Percentiles rank a stretch among this genome's conserved stretches.
Conservation (phyloP, 2,113 vertebrate species). For the Heteronetta atricapilla region DNA sequence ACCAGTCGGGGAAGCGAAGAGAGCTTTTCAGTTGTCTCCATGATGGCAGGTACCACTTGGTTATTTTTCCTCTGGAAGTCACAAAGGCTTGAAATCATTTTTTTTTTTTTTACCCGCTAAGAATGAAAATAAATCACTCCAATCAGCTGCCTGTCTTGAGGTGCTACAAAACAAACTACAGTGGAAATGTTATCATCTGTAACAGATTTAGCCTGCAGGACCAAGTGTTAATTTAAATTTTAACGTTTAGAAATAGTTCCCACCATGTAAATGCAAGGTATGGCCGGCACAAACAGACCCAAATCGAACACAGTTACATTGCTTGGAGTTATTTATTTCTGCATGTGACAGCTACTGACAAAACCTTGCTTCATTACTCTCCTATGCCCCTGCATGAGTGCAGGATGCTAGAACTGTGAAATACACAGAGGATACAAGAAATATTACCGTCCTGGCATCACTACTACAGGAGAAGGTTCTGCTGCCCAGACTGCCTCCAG, state of each 20-base stretch:
- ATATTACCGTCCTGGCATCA: not conserved
- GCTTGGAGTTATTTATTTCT: constrained; percentile 26
- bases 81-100: not conserved
- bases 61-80: not conserved
- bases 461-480: not conserved
- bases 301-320: not conserved
- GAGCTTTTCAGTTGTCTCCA: not conserved
- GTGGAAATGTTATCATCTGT: constrained; percentile 31
- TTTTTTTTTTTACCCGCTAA: not conserved
- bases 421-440: not conserved
- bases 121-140: constrained; percentile 41
- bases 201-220: constrained; percentile 49
- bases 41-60: not conserved
- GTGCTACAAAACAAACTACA: constrained; percentile 7
- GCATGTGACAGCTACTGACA: not conserved
- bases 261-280: not conserved
- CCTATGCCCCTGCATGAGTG: not conserved
- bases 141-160: constrained; percentile 32
- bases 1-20: not conserved
- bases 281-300: not conserved
- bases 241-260: constrained; percentile 20
- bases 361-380: not conserved
- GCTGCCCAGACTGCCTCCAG: not conserved
- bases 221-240: not conserved
- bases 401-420: not conserved